Base-by-base conservation (phyloP, 2,888 invertebrate genomes). In the Microplitis manilae region DNA sequence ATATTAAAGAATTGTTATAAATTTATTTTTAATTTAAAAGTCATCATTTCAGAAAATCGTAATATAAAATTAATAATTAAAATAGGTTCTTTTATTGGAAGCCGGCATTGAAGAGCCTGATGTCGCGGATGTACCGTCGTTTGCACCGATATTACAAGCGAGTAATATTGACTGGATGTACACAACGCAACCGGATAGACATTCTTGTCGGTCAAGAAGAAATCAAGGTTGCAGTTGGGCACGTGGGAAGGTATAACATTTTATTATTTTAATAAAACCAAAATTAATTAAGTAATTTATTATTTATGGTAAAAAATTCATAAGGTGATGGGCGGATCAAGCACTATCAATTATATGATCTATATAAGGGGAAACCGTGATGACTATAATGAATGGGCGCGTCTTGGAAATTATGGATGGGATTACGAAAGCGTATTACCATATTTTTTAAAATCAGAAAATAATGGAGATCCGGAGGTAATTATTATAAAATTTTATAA, bases 281-380 rank as follows among this genome's bases (percentile, higher is more conserved):
- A 8, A 38, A 15, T 1, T 15, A n/a, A 13, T 50, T 13, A 50
- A 20, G 7, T 64, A 60, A 60, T n/a, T 4, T 13, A 13, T 60
- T 60, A n/a, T 60, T 60, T 5, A 60, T n/a, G 13, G 20, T 9
- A 64, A 64, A 64, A 64, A 50, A 61, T 40, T 75, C 7, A 7
- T 30, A 68, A 59, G 60, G 40, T 15, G n/a, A 64, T 97, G 86
- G 97, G 97, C 6, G 97, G 97, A 1, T 94, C 94, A 6, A 95
- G 95, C 80, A 94, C 95, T 0, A 90, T 96, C 8, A 96, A 96
- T 87, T 94, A 94, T 83, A 96, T 97, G 96, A 93, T 95, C 84
- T 95, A 95, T 84, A 94, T 94, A 0, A 90, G 95, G 79, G 96
- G 95, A 9, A 92, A 94, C 83, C 91, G 92, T 0, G 89, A 91